phyloP scores from a whole-genome alignment of 2,888 invertebrate genomes.

The Amiota mariae region DNA sequence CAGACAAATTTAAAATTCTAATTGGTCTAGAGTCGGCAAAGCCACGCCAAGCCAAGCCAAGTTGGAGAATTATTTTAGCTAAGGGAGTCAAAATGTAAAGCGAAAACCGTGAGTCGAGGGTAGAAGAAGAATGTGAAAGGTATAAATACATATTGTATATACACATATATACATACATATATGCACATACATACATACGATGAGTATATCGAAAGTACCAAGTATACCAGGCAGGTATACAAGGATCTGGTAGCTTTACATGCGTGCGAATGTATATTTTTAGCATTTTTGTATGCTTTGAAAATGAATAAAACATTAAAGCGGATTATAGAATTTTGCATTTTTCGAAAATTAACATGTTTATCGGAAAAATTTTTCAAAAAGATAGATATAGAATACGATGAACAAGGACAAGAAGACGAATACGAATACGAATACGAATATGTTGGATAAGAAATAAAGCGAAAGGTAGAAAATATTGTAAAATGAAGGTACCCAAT shows the following conservation, averaged over 20 bases:
- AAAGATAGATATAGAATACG: background rate
- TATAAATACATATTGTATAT: background rate
- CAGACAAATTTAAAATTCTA: constrained; percentile 61
- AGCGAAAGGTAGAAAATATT: too few relatives aligned
- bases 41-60: background rate
- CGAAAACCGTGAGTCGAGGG: too few relatives aligned
- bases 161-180: constrained; percentile 32
- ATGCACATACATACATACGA: constrained; percentile 36
- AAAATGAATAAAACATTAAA: constrained; percentile 67
- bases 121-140: background rate
- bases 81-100: too few relatives aligned
- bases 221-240: constrained; percentile 19
- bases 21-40: constrained; percentile 45
- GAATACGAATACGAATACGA: too few relatives aligned
- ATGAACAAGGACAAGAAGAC: too few relatives aligned
- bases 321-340: constrained; percentile 68
- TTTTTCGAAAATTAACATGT: constrained; percentile 65
- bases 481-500: too few relatives aligned
- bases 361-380: constrained; percentile 48
- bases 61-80: too few relatives aligned
- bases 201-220: constrained; percentile 25
- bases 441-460: too few relatives aligned
- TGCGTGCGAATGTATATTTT: constrained; percentile 21
- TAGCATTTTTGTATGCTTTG: constrained; percentile 12
- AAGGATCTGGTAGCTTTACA: constrained; percentile 1